Percentiles rank a stretch among this genome's conserved stretches.
These are phyloP conservation scores for Spodoptera frugiperda DNA, from an alignment of 1,140 invertebrate genomes.

Conservation along the genomic window DNA sequence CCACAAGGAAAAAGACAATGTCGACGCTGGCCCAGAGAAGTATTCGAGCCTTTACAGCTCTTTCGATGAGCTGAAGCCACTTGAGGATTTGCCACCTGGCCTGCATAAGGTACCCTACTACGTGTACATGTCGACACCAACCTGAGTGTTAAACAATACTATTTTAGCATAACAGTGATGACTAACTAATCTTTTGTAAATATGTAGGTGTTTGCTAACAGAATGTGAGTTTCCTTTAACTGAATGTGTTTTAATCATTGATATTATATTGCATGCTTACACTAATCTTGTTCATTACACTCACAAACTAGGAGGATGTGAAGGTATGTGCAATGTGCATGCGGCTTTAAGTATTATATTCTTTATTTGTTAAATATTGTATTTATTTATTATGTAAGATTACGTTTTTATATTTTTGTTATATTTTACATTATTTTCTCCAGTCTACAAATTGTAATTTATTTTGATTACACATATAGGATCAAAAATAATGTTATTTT, in stretches of 20 bases:
- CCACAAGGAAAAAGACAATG: slow-evolving; percentile 71
- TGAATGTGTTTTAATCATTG: slow-evolving; percentile 40
- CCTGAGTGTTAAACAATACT: slow-evolving; percentile 57
- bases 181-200: slow-evolving; percentile 41
- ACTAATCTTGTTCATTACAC: slow-evolving; percentile 45
- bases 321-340: slow-evolving; percentile 44
- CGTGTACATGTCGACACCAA: slow-evolving; percentile 64
- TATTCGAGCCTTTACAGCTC: slow-evolving; percentile 86
- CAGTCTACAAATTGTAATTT: slow-evolving; percentile 12
- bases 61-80: slow-evolving; percentile 85
- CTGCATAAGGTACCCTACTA: slow-evolving; percentile 75
- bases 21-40: slow-evolving; percentile 77
- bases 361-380: slow-evolving; percentile 18
- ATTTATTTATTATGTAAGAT: slow-evolving; percentile 2
- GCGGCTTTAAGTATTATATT: slow-evolving; percentile 21
- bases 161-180: slow-evolving; percentile 49
- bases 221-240: slow-evolving; percentile 16
- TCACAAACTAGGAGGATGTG: slow-evolving; percentile 38
- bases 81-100: slow-evolving; percentile 73
- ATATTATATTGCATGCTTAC: slow-evolving; percentile 44
- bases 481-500: slow-evolving; percentile 10
- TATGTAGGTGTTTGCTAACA: slow-evolving; percentile 38
- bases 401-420: not conserved
- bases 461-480: not conserved
- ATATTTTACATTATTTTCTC: slow-evolving; percentile 28